Conservation (phyloP, 2,113 vertebrate species). For the Anarhynchus alexandrinus region DNA sequence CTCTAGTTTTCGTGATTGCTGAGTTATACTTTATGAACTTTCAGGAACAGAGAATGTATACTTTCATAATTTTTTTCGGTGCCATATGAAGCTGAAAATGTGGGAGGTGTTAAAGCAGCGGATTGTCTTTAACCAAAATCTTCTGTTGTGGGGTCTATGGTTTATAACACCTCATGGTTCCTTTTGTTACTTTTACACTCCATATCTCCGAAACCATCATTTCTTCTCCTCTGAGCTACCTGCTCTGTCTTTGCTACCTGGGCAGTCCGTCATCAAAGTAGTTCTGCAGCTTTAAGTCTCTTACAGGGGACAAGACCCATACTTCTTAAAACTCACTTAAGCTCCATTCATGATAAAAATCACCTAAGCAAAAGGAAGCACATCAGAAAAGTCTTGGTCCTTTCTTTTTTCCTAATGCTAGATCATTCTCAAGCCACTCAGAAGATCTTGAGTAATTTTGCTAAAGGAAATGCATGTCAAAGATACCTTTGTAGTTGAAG, state of each 20-base stretch:
- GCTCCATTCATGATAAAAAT: background rate
- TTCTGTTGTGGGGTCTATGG: background rate
- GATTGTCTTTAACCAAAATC: background rate
- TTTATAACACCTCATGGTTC: background rate
- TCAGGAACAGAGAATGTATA: background rate
- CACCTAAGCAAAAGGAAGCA: background rate
- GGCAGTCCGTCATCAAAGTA: background rate
- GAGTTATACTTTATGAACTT: background rate
- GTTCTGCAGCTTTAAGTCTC: background rate
- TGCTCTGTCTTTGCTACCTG: background rate
- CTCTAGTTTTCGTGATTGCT: background rate
- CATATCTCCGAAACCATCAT: background rate
- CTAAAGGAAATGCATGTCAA: background rate
- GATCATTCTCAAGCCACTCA: background rate
- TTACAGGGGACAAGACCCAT: background rate
- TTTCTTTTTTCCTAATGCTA: background rate
- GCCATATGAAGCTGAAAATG: background rate
- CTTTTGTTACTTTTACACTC: background rate
- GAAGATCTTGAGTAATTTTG: background rate
- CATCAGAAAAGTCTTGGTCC: background rate
- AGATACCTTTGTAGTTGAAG: background rate
- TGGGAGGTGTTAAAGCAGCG: background rate
- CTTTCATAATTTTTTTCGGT: background rate
- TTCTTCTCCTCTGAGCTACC: background rate
- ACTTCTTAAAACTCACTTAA: background rate